A percentile compares a stretch with the other conserved stretches of the same genome.
Conservation (phyloP, 1,140 invertebrate species). For the Drosophila littoralis region DNA sequence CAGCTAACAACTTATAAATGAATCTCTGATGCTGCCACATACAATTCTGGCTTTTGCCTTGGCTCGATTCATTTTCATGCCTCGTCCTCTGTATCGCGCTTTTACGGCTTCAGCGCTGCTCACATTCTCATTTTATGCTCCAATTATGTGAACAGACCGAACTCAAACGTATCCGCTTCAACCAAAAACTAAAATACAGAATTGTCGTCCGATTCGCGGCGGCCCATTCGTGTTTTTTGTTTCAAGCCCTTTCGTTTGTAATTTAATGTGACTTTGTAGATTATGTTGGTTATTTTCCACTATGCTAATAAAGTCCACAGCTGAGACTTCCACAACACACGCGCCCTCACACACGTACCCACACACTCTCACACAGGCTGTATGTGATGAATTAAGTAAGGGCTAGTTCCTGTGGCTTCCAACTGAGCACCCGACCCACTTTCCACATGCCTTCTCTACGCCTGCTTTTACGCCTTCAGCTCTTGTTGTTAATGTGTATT, state of each 20-base stretch:
- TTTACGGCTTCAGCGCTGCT: constrained; percentile 73
- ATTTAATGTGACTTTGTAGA: constrained; percentile 68
- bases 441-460: neutral
- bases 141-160: constrained; percentile 70
- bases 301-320: constrained; percentile 80
- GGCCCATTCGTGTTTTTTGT: neutral
- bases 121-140: constrained; percentile 76
- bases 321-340: constrained; percentile 71
- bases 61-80: too few relatives aligned
- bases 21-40: too few relatives aligned
- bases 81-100: too few relatives aligned
- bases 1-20: too few relatives aligned
- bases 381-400: constrained; percentile 67
- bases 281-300: constrained; percentile 80
- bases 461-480: neutral
- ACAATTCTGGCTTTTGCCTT: too few relatives aligned
- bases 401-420: constrained; percentile 9
- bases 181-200: constrained; percentile 59
- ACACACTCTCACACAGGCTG: constrained; percentile 1
- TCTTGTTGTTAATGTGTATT: constrained; percentile 65
- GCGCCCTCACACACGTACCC: too few relatives aligned
- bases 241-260: constrained; percentile 38
- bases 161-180: constrained; percentile 73
- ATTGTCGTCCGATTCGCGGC: neutral
- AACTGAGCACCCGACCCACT: constrained; percentile 9